Conservation (phyloP, 2,797 vertebrate genomes). For the Halcyon leucocephala region DNA sequence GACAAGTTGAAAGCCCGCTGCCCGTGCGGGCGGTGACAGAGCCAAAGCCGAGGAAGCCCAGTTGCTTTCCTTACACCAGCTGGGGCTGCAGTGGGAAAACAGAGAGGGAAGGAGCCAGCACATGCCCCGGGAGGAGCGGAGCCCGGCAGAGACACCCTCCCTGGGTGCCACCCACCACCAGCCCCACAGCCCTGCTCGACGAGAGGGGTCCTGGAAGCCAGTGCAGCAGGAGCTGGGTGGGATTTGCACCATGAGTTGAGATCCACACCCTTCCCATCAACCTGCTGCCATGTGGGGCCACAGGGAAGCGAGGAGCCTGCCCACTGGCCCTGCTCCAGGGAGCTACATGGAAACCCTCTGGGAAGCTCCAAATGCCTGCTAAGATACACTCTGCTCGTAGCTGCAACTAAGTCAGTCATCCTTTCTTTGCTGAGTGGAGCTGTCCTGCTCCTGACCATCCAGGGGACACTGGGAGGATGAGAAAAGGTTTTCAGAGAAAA, state of each 20-base stretch:
- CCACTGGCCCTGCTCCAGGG: not conserved
- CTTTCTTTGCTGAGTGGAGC: not conserved
- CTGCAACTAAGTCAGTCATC: not conserved
- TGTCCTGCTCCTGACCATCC: not conserved
- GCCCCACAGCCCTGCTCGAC: not conserved
- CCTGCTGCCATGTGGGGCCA: fast-evolving
- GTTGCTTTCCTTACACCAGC: not conserved
- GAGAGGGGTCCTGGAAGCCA: not conserved
- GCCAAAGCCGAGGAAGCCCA: not conserved
- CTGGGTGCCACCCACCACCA: not conserved
- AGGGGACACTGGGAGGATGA: not conserved
- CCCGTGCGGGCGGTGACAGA: fast-evolving
- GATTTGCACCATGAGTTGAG: not conserved
- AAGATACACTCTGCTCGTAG: fast-evolving
- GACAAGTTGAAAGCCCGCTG: not conserved
- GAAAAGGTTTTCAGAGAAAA: not conserved
- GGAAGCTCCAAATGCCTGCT: not conserved
- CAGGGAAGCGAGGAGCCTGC: not conserved
- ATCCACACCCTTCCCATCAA: not conserved
- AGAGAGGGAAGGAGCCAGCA: not conserved
- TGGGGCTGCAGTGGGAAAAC: not conserved
- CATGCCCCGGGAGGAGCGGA: not conserved
- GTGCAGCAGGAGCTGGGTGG: not conserved
- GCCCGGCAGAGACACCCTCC: not conserved
- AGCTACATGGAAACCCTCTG: not conserved